phyloP scores from a whole-genome alignment of 1,140 invertebrate species.

The Trialeurodes vaporariorum region DNA sequence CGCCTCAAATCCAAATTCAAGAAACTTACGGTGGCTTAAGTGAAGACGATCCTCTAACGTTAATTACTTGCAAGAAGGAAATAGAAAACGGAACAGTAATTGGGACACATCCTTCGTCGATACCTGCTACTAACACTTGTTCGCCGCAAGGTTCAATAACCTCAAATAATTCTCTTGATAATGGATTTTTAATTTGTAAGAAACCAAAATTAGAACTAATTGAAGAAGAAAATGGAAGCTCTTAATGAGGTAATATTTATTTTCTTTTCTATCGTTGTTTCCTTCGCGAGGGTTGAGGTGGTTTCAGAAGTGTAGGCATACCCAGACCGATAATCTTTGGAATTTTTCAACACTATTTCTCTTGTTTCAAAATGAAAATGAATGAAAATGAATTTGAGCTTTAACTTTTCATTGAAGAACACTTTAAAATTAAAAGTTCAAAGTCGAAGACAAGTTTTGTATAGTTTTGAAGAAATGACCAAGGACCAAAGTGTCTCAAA shows the following conservation, averaged over 20 bases:
- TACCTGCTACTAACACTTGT: too few species aligned
- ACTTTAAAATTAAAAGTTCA: too few species aligned
- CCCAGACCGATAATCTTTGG: too few species aligned
- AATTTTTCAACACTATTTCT: too few species aligned
- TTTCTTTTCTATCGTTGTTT: neutral
- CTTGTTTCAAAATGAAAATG: too few species aligned
- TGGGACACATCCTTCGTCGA: neutral
- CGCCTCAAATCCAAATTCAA: neutral
- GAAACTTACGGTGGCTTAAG: neutral
- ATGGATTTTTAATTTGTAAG: neutral
- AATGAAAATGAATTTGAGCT: too few species aligned
- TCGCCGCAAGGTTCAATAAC: neutral
- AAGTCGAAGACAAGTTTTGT: too few species aligned
- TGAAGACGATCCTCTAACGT: neutral
- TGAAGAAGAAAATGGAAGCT: neutral
- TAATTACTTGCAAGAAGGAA: neutral
- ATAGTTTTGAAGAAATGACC: too few species aligned
- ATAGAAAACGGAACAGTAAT: neutral
- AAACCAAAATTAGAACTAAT: neutral
- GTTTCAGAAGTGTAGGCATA: too few species aligned
- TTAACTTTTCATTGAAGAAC: too few species aligned
- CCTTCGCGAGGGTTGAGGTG: too few species aligned
- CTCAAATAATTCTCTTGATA: neutral
- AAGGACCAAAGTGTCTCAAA: too few species aligned
- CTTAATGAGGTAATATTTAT: neutral